Conservation (phyloP, 2,113 vertebrate genomes). For the Rhegmatorhina hoffmannsi region DNA sequence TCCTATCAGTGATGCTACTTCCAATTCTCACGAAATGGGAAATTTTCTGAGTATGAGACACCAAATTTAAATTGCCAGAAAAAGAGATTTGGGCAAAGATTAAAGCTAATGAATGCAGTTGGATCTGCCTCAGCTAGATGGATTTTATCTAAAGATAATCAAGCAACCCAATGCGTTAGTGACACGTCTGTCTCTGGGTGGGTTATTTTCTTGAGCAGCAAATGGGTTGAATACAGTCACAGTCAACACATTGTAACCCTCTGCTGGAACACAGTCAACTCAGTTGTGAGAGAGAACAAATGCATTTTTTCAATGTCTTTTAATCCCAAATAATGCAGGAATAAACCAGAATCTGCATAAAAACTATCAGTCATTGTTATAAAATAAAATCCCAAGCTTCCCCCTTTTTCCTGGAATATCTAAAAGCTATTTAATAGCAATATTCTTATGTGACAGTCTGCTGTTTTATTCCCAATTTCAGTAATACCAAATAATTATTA, state of each 20-base stretch:
- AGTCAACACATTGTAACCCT: neutral
- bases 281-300: neutral
- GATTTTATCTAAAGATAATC: neutral
- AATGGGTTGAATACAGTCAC: neutral
- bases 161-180: neutral
- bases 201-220: neutral
- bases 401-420: neutral
- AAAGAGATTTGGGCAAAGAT: slow-evolving; percentile 4
- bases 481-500: neutral
- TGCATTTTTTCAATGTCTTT: neutral
- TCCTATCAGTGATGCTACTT: neutral
- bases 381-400: neutral
- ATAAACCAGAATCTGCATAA: neutral
- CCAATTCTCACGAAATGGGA: neutral
- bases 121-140: neutral
- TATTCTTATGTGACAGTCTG: neutral
- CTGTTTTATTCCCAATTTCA: neutral
- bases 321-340: neutral
- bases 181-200: neutral
- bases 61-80: slow-evolving; percentile 16
- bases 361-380: neutral
- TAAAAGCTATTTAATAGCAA: neutral
- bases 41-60: neutral
- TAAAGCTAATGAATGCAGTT: slow-evolving; percentile 7
- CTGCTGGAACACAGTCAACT: neutral